phyloP scores from a whole-genome alignment of 2,888 invertebrate species.

The Dimorphilus gyrociliatus region DNA sequence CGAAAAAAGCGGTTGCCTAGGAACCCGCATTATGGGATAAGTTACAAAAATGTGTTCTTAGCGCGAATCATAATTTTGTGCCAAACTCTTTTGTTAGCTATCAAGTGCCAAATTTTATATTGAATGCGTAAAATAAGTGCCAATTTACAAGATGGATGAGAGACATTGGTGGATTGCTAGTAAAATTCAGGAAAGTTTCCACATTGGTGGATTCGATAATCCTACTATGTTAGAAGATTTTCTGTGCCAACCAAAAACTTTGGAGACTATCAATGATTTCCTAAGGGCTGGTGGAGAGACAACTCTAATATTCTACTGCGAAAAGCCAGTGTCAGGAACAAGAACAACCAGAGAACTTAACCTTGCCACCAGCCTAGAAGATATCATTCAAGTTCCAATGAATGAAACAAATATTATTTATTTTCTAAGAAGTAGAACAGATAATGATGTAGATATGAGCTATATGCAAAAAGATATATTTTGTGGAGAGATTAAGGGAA shows the following conservation, averaged over 20 bases:
- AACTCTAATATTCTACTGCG: constrained; percentile 31
- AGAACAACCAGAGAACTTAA: constrained; percentile 21
- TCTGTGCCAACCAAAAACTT: constrained; percentile 26
- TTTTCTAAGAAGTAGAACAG: constrained; percentile 26
- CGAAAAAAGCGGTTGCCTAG: no score
- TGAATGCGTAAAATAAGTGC: no score
- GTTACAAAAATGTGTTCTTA: no score
- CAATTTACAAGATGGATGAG: constrained; percentile 37
- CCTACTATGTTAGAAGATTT: constrained; percentile 32
- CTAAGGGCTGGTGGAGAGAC: constrained; percentile 28
- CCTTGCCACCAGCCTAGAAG: constrained; percentile 25
- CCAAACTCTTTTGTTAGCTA: no score
- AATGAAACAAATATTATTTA: constrained; percentile 27
- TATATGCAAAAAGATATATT: constrained; percentile 31
- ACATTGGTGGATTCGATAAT: constrained; percentile 30
- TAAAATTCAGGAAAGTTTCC: constrained; percentile 36
- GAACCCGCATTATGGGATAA: no score
- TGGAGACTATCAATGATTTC: constrained; percentile 30
- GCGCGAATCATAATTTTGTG: no score
- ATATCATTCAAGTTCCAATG: constrained; percentile 24
- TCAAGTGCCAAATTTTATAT: no score
- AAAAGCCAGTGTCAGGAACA: constrained; percentile 19
- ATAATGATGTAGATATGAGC: constrained; percentile 27
- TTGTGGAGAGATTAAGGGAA: constrained; percentile 35
- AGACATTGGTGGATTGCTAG: constrained; percentile 38